phyloP scores from a whole-genome alignment of 2,113 vertebrate species.

The Gorilla gorilla region DNA sequence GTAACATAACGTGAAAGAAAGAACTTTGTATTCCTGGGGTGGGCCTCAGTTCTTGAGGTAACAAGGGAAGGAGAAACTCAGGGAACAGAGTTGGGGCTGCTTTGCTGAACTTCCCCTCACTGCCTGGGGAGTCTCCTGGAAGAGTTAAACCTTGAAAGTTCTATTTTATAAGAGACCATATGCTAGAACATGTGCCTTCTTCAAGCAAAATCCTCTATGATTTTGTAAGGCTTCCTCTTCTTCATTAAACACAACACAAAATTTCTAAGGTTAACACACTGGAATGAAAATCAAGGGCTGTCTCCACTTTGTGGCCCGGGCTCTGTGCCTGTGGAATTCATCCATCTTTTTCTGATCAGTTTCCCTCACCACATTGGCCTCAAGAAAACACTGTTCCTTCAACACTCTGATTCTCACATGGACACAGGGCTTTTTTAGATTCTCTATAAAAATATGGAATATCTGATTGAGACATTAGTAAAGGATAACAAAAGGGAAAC shows the following conservation, averaged over 20 bases:
- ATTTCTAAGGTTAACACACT: background rate
- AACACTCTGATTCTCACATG: background rate
- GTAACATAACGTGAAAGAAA: background rate
- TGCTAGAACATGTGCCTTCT: background rate
- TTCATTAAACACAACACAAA: background rate
- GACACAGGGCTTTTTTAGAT: background rate
- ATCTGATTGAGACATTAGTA: background rate
- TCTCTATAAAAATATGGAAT: background rate
- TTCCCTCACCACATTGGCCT: background rate
- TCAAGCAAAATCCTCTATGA: background rate
- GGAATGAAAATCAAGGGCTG: background rate
- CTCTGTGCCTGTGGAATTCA: background rate
- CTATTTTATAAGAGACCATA: background rate
- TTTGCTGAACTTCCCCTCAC: background rate
- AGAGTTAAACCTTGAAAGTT: background rate
- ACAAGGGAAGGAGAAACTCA: background rate
- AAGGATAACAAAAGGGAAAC: background rate
- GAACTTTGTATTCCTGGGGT: background rate
- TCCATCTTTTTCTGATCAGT: background rate
- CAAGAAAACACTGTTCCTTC: background rate
- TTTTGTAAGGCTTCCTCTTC: slow-evolving; percentile 24
- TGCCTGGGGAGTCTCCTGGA: background rate
- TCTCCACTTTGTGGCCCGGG: background rate
- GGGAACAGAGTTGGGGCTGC: background rate
- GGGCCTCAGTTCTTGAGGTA: background rate